These are phyloP conservation scores for Enteromius unitaeniatus DNA, from an alignment of 2,797 vertebrate species.

Conservation along the genomic window DNA sequence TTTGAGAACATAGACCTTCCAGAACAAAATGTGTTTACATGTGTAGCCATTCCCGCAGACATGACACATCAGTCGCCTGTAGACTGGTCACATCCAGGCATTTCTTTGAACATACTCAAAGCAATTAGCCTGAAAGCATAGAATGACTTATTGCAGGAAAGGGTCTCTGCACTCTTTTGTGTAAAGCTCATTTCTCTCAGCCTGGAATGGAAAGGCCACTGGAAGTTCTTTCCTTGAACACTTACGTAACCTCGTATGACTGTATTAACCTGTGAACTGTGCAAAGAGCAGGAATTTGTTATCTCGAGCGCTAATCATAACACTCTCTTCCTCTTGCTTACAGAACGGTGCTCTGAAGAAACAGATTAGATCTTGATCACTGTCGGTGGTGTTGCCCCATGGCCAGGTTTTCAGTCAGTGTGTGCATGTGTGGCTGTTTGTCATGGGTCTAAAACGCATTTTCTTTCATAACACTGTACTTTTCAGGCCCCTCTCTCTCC, in stretches of 20 bases:
- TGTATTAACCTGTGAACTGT: constrained; percentile 57
- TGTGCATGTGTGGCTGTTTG: constrained; percentile 1
- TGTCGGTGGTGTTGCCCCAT: constrained; percentile 39
- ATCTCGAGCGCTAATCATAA: constrained; percentile 50
- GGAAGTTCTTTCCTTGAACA: constrained; percentile 50
- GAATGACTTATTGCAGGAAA: constrained; percentile 48
- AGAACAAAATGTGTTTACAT: constrained; percentile 24
- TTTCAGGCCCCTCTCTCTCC: constrained; percentile 71
- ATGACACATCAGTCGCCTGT: background rate
- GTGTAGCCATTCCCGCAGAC: constrained; percentile 8
- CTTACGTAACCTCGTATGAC: constrained; percentile 53
- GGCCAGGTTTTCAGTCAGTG: constrained; percentile 22
- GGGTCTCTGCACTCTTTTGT: constrained; percentile 21
- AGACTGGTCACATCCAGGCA: constrained; percentile 26
- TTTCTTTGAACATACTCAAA: constrained; percentile 38
- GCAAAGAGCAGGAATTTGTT: constrained; percentile 49
- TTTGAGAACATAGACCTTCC: background rate
- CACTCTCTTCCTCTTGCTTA: constrained; percentile 40
- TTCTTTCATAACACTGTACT: constrained; percentile 65
- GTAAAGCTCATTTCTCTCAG: constrained; percentile 30
- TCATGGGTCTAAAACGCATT: constrained; percentile 26
- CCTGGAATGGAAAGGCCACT: constrained; percentile 50
- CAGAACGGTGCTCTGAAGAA: constrained; percentile 43
- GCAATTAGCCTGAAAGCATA: constrained; percentile 50
- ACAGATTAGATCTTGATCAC: constrained; percentile 55